Base-by-base conservation (phyloP, 2,113 vertebrate genomes). In the Bubo scandiacus region DNA sequence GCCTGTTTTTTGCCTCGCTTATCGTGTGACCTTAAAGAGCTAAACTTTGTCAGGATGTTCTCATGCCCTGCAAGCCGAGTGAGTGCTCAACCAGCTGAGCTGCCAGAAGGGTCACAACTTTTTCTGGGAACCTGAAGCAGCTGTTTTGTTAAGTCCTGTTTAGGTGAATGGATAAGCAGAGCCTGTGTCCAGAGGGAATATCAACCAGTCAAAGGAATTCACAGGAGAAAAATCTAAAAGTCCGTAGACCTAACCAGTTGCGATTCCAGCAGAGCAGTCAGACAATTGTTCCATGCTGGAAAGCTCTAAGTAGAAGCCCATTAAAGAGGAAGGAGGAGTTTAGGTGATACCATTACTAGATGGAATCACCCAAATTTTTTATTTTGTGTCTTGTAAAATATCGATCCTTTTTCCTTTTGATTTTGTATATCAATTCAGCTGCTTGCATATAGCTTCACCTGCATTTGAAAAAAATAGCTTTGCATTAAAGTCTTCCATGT, bases 231-330 rank as follows among this genome's bases (percentile, higher is more conserved):
- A 66, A 91, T 62, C 8, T 62, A 2, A 1, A 75, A 43, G 13
- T 51, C 43, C 3, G 0, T 84, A 38, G 47, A 42, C 17, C 10
- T 67, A 47, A 71, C 11, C 0, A 0, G 43, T 42, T 81, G 19
- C 34, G n/a, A 62, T 89, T 78, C 27, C 13, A 68, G 49, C 14
- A 83, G 67, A 68, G n/a, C 61, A 47, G 38, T 47, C 36, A 62
- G 43, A 34, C 38, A 58, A 0, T 85, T 90, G 81, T 72, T 32
- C 30, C 15, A 4, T 43, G 9, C 26, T 54, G 20, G 43, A 70
- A 82, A 68, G n/a, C 20, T 68, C 12, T 5, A 47, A 36, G n/a
- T 12, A 75, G 49, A 66, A 15, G 9, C 27, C 12, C 2, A 0
- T 22, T 73, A 55, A 30, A 81, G 26, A 43, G 9, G 17, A 83